Conservation (phyloP, 2,113 vertebrate genomes). For the Rhea pennata region DNA sequence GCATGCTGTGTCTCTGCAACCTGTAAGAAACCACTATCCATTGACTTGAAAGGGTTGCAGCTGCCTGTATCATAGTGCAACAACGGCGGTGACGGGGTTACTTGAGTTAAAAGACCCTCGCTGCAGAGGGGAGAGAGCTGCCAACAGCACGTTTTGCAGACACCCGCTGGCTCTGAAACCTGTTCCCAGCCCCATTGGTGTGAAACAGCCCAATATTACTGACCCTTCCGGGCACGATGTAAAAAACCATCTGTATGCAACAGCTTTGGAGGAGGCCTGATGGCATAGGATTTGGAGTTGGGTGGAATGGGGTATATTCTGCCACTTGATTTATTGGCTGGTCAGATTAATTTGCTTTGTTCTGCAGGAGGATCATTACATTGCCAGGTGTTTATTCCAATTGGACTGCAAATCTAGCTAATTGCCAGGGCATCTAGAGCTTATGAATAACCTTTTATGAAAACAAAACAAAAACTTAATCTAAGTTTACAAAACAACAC, state of each 20-base stretch:
- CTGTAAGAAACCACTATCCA: not conserved
- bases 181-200: not conserved
- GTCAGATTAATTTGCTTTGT: slow-evolving; percentile 24
- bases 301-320: slow-evolving; percentile 3
- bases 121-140: not conserved
- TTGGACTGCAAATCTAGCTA: slow-evolving; percentile 16
- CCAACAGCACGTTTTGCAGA: not conserved
- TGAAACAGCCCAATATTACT: not conserved
- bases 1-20: accelerated
- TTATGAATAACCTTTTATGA: not conserved
- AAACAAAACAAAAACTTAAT: slow-evolving; percentile 1
- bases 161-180: not conserved
- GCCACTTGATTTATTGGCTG: slow-evolving; percentile 38
- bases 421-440: not conserved
- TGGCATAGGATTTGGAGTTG: not conserved
- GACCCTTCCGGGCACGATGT: not conserved
- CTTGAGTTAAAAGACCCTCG: not conserved
- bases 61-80: not conserved
- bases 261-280: slow-evolving; percentile 48
- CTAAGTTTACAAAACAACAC: not conserved
- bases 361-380: not conserved
- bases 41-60: not conserved
- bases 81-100: not conserved
- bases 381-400: slow-evolving; percentile 37
- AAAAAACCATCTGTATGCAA: slow-evolving; percentile 36